Evolutionary conservation across 2,888 invertebrate species (phyloP).

Genomic region (Lepeophtheirus nordmannii): DNA sequence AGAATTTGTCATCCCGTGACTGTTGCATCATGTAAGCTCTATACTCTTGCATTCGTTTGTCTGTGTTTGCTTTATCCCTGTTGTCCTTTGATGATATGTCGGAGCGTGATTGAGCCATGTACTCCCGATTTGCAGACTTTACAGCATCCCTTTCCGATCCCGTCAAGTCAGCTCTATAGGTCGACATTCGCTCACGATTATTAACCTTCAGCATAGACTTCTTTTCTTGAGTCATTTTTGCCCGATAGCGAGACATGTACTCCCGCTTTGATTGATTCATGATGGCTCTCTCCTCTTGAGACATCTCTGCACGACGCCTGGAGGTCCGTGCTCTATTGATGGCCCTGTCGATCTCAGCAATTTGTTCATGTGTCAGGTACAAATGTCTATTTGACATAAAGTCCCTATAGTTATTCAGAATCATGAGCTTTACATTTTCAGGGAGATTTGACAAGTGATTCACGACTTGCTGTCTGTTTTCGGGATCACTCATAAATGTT

Average conservation of each 20-base stretch:
- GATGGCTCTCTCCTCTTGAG: background rate
- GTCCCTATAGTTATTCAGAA: background rate
- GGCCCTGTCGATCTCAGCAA: background rate
- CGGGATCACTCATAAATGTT: background rate
- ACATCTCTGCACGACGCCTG: background rate
- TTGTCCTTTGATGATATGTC: background rate
- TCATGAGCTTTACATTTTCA: background rate
- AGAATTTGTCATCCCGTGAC: background rate
- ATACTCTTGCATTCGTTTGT: background rate
- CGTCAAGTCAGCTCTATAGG: background rate
- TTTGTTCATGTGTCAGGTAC: background rate
- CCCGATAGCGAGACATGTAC: slow-evolving; percentile 7
- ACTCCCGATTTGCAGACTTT: background rate
- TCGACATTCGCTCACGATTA: background rate
- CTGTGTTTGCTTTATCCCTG: background rate
- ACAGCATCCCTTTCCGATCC: background rate
- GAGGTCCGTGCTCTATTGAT: background rate
- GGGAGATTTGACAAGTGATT: background rate
- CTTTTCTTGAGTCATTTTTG: background rate
- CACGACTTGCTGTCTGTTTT: background rate
- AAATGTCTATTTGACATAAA: background rate
- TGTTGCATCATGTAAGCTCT: background rate
- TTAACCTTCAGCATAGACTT: background rate
- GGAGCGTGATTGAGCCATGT: background rate
- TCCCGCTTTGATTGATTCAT: slow-evolving; percentile 1